These are phyloP conservation scores for Drosophila nr. perissopoda DNA, from an alignment of 2,888 invertebrate species.

Conservation along the genomic window DNA sequence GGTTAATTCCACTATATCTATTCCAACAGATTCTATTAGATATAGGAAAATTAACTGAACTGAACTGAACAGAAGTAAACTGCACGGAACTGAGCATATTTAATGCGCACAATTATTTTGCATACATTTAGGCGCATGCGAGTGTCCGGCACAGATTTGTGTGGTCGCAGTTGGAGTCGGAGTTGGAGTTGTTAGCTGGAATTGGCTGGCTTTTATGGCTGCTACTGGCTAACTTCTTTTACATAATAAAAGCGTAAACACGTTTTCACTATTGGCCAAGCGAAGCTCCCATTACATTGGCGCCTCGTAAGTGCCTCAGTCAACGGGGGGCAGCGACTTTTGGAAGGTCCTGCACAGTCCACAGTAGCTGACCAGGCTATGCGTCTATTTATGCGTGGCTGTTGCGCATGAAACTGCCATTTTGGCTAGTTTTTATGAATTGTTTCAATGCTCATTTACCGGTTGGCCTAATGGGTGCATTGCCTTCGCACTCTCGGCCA, in stretches of 20 bases:
- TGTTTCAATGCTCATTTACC: slow-evolving; percentile 79
- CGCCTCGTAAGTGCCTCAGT: slow-evolving; percentile 45
- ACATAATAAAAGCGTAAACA: slow-evolving; percentile 81
- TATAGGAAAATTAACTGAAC: too few species aligned
- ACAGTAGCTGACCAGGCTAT: background rate
- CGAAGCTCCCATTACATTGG: slow-evolving; percentile 65
- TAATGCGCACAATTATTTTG: slow-evolving; percentile 78
- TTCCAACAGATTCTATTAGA: background rate
- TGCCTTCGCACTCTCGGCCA: slow-evolving; percentile 51
- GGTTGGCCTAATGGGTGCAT: slow-evolving; percentile 75
- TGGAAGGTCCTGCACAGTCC: background rate
- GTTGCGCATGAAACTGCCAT: slow-evolving; percentile 59
- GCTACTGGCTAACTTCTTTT: slow-evolving; percentile 43
- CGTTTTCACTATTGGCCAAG: slow-evolving; percentile 73
- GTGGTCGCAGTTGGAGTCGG: slow-evolving; percentile 11
- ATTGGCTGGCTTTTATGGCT: slow-evolving; percentile 47
- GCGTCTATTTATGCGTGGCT: slow-evolving; percentile 60
- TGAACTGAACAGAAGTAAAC: slow-evolving; percentile 33
- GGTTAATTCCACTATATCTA: rapidly evolving
- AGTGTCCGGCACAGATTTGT: slow-evolving; percentile 53
- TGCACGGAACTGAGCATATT: slow-evolving; percentile 45
- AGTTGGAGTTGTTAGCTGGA: slow-evolving; percentile 10
- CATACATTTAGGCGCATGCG: slow-evolving; percentile 65
- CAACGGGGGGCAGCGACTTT: slow-evolving; percentile 7
- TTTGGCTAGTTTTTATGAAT: slow-evolving; percentile 76